Evolutionary conservation across 1,140 invertebrate species (phyloP), one percentile per base, ranked within the genome.

Genomic region (Lucilia cuprina): DNA sequence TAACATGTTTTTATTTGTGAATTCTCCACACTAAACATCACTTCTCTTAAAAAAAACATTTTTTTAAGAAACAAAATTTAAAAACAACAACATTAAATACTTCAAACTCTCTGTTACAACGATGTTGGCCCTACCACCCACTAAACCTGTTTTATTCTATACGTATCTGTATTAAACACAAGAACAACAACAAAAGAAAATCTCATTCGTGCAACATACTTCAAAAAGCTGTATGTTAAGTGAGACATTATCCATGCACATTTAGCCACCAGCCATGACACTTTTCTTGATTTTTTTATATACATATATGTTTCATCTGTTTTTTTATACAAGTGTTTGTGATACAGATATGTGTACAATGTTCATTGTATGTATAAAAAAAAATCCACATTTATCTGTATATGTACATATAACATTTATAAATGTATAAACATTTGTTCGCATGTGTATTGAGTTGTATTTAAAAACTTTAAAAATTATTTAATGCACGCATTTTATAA

Each of bases 241-340:
- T 70, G 65, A 70, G 65, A 70, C 60, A 70, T 70, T 21, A 70
- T 70, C 60, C 60, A 21, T 70, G 60, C 60, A 70, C 60, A 70
- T 70, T 70, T 70, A 70, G 65, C 65, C 65, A 70, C n/a, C 65
- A 70, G 65, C 65, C 65, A 70, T 70, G 65, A 70, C 65, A 70
- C 65, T 70, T 70, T 70, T 70, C 65, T 70, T 70, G 19, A 25
- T 5, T 60, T 14, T 60, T 60, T 60, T 41, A 0, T 41, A 8
- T 41, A 0, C 7, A 8, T 41, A 3, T 30, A 30, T 41, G 2
- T 41, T 41, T 10, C 41, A 41, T 41, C 41, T 41, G 5, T 41
- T 41, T 41, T 55, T 55, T 55, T n/a, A 14, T 14, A 55, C 50
- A 55, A 55, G 50, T 55, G 50, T 55, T 55, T 55, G 50, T 55